A percentile compares a stretch with the other conserved stretches of the same genome.
These are phyloP conservation scores for Phocoena sinus DNA, from an alignment of 2,113 vertebrate genomes.

Conservation along the genomic window DNA sequence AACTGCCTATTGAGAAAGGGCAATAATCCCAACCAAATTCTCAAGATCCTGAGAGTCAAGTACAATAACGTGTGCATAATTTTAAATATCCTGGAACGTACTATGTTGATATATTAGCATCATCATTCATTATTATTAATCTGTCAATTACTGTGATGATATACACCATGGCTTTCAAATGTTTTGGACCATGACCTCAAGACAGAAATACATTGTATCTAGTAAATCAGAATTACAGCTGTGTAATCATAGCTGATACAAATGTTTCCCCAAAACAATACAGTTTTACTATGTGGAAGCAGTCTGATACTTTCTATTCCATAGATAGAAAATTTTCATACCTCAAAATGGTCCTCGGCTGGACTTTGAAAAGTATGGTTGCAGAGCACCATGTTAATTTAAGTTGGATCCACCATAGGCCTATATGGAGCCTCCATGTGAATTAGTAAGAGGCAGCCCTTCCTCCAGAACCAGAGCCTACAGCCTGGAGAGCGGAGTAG, in stretches of 20 bases:
- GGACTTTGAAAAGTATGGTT: no score
- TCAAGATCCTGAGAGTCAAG: neutral
- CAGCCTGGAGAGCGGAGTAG: no score
- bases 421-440: neutral
- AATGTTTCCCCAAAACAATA: neutral
- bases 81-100: neutral
- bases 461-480: neutral
- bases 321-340: neutral
- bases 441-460: neutral
- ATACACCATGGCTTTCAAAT: neutral
- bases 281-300: neutral
- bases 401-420: fast-evolving
- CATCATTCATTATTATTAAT: neutral
- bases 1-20: neutral
- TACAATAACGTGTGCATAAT: neutral
- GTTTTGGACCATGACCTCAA: neutral
- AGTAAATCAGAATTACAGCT: neutral
- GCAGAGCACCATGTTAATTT: fast-evolving
- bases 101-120: neutral
- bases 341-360: neutral
- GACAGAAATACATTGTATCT: neutral
- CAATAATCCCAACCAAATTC: neutral
- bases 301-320: neutral
- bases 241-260: neutral
- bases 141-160: neutral